phyloP scores from a whole-genome alignment of 2,888 invertebrate genomes.

The Chloroclysta siterata region DNA sequence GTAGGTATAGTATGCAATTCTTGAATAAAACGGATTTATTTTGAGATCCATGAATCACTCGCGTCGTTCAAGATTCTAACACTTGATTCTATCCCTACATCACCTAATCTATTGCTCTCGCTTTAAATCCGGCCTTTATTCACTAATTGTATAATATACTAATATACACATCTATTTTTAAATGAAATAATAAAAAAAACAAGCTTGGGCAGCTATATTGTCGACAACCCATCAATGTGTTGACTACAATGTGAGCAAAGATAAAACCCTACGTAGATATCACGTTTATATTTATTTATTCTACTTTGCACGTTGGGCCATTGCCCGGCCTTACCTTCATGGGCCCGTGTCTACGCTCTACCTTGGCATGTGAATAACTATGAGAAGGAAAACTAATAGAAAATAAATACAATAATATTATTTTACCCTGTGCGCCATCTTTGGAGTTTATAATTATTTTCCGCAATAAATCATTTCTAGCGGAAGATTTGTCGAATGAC shows the following conservation, averaged over 20 bases:
- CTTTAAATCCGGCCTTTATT: too few species aligned
- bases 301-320: conserved; percentile 24
- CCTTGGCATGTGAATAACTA: conserved; percentile 30
- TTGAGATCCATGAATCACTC: too few species aligned
- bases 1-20: too few species aligned
- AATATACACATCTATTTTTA: too few species aligned
- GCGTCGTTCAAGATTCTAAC: too few species aligned
- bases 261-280: not conserved
- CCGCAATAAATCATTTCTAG: conserved; percentile 17
- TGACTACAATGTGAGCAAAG: not conserved
- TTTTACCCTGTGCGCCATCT: conserved; percentile 15
- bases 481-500: conserved; percentile 3
- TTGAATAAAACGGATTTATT: too few species aligned
- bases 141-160: too few species aligned
- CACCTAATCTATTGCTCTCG: too few species aligned
- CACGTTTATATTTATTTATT: conserved; percentile 17
- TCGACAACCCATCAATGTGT: not conserved
- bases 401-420: conserved; percentile 22
- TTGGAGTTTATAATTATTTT: conserved; percentile 13
- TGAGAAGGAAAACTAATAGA: conserved; percentile 30
- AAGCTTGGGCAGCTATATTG: not conserved
- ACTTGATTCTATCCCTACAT: too few species aligned
- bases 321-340: conserved; percentile 30
- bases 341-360: conserved; percentile 26
- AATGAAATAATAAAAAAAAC: too few species aligned